Conservation (phyloP, 2,113 vertebrate genomes). For the Ploceus nigricollis region DNA sequence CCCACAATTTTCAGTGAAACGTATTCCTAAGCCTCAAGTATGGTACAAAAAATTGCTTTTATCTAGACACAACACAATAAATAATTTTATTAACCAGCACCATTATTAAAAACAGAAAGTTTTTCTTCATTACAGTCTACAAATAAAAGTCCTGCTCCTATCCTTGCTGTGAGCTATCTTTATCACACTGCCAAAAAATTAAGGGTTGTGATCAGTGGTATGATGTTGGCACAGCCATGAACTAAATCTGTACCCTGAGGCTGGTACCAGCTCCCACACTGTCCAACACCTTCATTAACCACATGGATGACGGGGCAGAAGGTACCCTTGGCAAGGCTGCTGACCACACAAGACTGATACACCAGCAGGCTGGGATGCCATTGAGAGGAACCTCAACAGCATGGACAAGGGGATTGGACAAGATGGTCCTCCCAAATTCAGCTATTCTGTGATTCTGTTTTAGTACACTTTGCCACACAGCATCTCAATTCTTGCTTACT, state of each 20-base stretch:
- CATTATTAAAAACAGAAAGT: not conserved
- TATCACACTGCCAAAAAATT: not conserved
- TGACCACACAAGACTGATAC: not conserved
- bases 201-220: not conserved
- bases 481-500: not conserved
- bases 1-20: not conserved
- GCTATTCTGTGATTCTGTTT: not conserved
- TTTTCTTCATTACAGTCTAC: not conserved
- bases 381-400: not conserved
- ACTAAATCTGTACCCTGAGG: not conserved
- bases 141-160: not conserved
- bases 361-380: not conserved
- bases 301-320: not conserved
- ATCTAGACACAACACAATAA: not conserved
- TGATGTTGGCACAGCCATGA: not conserved
- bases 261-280: not conserved
- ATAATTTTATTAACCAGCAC: not conserved
- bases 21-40: not conserved
- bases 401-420: not conserved
- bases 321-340: not conserved
- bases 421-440: not conserved
- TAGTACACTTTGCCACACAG: not conserved
- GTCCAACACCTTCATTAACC: not conserved
- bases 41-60: not conserved
- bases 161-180: not conserved